Base-by-base conservation (phyloP, 2,797 vertebrate genomes). In the Scarus forsteni region DNA sequence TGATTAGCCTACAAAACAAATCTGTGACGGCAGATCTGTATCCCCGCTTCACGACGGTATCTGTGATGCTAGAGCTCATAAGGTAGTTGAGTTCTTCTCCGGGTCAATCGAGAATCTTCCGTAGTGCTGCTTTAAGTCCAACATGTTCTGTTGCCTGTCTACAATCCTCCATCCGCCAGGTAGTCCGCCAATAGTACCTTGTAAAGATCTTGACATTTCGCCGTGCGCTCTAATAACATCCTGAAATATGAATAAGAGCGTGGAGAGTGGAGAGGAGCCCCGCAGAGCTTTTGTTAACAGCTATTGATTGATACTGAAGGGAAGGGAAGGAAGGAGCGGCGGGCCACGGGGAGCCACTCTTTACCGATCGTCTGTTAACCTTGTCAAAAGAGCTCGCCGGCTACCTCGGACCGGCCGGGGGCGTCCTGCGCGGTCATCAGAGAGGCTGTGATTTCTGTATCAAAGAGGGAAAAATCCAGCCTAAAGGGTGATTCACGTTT, bases 131-230 rank as follows among this genome's bases (percentile, higher is more conserved):
- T n/a, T n/a, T n/a, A n/a, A n/a, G n/a, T n/a, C n/a, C n/a, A n/a
- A n/a, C n/a, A n/a, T n/a, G n/a, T n/a, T n/a, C n/a, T n/a, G n/a
- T n/a, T n/a, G n/a, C n/a, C n/a, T n/a, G n/a, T n/a, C n/a, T n/a
- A n/a, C n/a, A n/a, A n/a, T n/a, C n/a, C n/a, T n/a, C n/a, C n/a
- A n/a, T n/a, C n/a, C n/a, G n/a, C n/a, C n/a, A n/a, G n/a, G n/a
- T n/a, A n/a, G n/a, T n/a, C n/a, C n/a, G n/a, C n/a, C n/a, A n/a
- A n/a, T n/a, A n/a, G n/a, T n/a, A 90, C 91, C 86, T 84, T 84
- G 82, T 89, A 93, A 92, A 90, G 92, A 93, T 92, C 91, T 92
- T 94, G 93, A 93, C 92, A 94, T 94, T 93, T 94, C 50, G 19
- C 77, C 12, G 83, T 10, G 35, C 60, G 75, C 84, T 90, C 81